Evolutionary conservation across 2,888 invertebrate genomes (phyloP).

Genomic region (Altica lythri): DNA sequence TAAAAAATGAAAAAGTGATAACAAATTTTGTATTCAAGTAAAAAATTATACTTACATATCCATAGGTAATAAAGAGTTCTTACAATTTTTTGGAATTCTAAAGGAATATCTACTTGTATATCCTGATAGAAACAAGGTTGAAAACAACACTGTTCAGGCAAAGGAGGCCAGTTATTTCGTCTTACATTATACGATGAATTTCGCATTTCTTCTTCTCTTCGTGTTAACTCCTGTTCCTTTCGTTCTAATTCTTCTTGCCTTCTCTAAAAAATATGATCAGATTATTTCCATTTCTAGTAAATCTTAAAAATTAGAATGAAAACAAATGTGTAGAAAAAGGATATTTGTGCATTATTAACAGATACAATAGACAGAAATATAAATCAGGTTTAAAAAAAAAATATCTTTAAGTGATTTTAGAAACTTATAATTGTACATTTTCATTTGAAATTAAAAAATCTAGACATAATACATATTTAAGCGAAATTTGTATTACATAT

Average conservation of each 20-base stretch:
- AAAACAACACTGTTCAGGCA: constrained; percentile 89
- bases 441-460: too few species aligned
- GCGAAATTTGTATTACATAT: too few species aligned
- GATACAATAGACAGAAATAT: too few species aligned
- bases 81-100: constrained; percentile 96
- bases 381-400: too few species aligned
- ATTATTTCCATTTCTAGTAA: constrained; percentile 4
- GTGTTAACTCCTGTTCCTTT: constrained; percentile 86
- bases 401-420: too few species aligned
- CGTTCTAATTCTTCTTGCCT: constrained; percentile 89
- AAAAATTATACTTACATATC: constrained; percentile 78
- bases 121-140: constrained; percentile 99
- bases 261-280: constrained; percentile 60
- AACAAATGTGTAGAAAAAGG: too few species aligned
- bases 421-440: too few species aligned
- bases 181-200: constrained; percentile 67
- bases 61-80: constrained; percentile 94
- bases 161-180: constrained; percentile 97
- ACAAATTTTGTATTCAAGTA: constrained; percentile 2
- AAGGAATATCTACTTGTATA: constrained; percentile 96
- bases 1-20: constrained; percentile 56
- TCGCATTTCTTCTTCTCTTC: constrained; percentile 85
- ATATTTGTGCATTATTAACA: too few species aligned
- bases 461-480: too few species aligned
- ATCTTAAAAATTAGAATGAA: background rate